Evolutionary conservation across 2,113 vertebrate genomes (phyloP).

Genomic region (Dissostichus mawsoni): DNA sequence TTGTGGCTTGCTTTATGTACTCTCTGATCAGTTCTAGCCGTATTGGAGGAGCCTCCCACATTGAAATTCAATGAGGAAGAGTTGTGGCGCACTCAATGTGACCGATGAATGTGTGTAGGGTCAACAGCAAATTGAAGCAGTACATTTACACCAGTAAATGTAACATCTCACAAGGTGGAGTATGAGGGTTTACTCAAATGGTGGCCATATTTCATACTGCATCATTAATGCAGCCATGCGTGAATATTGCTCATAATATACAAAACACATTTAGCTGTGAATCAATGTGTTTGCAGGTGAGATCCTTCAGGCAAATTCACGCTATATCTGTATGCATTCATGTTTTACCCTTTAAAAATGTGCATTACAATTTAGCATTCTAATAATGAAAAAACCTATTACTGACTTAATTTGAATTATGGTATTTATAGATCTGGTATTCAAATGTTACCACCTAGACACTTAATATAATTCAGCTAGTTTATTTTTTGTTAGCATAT

Average conservation of each 20-base stretch:
- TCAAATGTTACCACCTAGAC: not conserved
- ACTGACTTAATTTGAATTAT: not conserved
- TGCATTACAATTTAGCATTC: not conserved
- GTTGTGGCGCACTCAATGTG: constrained; percentile 25
- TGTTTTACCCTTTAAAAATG: not conserved
- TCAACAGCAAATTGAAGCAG: constrained; percentile 57
- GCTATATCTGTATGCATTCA: no score
- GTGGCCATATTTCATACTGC: constrained; percentile 15
- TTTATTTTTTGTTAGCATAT: not conserved
- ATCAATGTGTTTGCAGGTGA: not conserved
- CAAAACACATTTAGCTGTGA: not conserved
- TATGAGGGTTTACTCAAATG: not conserved
- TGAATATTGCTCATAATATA: not conserved
- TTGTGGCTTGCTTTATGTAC: not conserved
- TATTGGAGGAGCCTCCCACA: not conserved
- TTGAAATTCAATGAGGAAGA: constrained; percentile 26
- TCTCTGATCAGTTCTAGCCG: not conserved
- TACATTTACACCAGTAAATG: constrained; percentile 46
- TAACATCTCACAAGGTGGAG: not conserved
- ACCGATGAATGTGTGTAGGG: constrained; percentile 26
- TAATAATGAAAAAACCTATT: not conserved
- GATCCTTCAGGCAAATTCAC: no score
- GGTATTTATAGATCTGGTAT: not conserved
- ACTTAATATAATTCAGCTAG: not conserved
- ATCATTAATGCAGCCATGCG: not conserved